Conservation (phyloP, 2,888 invertebrate genomes). For the Elaeidobius kamerunicus region DNA sequence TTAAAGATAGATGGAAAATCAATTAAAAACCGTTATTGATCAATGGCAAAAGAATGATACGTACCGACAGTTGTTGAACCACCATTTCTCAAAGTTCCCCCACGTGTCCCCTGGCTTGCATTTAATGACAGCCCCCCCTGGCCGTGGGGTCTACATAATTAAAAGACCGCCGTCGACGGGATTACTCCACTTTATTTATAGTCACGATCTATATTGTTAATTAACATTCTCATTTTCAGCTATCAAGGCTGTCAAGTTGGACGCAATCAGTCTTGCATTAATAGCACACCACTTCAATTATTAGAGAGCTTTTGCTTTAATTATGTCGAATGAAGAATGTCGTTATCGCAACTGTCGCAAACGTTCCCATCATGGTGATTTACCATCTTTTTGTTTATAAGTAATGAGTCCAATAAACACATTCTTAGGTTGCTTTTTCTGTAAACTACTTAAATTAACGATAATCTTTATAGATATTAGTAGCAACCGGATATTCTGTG, state of each 20-base stretch:
- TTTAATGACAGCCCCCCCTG: conserved; percentile 41
- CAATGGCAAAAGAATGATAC: no score
- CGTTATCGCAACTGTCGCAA: not conserved
- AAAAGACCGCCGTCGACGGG: conserved; percentile 48
- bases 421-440: no score
- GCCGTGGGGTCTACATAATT: conserved; percentile 47
- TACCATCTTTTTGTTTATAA: no score
- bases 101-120: conserved; percentile 28
- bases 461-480: no score
- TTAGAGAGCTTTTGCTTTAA: conserved; percentile 21
- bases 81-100: conserved; percentile 29
- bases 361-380: not conserved
- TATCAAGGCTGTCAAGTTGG: conserved; percentile 44
- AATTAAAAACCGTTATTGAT: no score
- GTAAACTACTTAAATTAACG: no score
- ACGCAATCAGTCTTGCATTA: conserved; percentile 30
- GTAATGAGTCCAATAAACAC: no score
- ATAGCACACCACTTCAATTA: conserved; percentile 28
- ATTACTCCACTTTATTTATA: conserved; percentile 51
- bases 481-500: no score
- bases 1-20: no score
- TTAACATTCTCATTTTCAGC: conserved; percentile 49
- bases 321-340: conserved; percentile 11
- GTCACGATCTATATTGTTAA: conserved; percentile 52
- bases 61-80: no score